Evolutionary conservation across 2,888 invertebrate genomes (phyloP).

Genomic region (Drosophila yooni): DNA sequence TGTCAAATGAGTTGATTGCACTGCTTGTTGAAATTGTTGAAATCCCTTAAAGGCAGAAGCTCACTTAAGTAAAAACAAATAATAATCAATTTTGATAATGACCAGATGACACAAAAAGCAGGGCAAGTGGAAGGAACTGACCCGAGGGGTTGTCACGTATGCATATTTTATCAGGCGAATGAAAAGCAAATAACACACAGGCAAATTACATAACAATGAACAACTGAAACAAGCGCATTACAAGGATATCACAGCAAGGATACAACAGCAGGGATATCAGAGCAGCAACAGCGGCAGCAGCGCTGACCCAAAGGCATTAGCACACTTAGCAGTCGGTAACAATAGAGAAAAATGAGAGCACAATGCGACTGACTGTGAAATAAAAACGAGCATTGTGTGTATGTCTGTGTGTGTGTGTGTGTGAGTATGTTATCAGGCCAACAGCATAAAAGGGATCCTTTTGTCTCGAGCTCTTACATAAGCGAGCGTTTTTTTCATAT

Average conservation of each 20-base stretch:
- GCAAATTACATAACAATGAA: slow-evolving; percentile 75
- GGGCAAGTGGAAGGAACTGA: background rate
- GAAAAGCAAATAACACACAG: slow-evolving; percentile 70
- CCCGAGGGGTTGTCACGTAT: slow-evolving; percentile 28
- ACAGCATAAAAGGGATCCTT: slow-evolving; percentile 25
- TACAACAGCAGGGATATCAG: slow-evolving; percentile 62
- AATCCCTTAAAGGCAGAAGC: background rate
- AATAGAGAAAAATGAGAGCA: slow-evolving; percentile 34
- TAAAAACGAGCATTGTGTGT: slow-evolving; percentile 46
- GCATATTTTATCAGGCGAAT: slow-evolving; percentile 68
- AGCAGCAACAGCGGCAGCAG: background rate
- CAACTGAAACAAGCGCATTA: slow-evolving; percentile 71
- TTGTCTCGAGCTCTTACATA: slow-evolving; percentile 47
- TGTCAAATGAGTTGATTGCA: slow-evolving; percentile 13
- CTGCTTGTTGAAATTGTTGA: too few relatives aligned
- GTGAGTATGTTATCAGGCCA: slow-evolving; percentile 48
- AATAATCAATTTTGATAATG: slow-evolving; percentile 35
- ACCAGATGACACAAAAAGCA: slow-evolving; percentile 22
- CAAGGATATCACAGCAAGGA: slow-evolving; percentile 63
- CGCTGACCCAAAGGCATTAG: slow-evolving; percentile 75
- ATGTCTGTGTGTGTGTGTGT: background rate
- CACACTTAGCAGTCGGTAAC: slow-evolving; percentile 26
- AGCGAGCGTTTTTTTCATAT: slow-evolving; percentile 22
- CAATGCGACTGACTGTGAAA: slow-evolving; percentile 36
- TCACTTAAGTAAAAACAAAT: slow-evolving; percentile 17